Evolutionary conservation across 2,797 vertebrate genomes (phyloP), one percentile per base, ranked within the genome.

Genomic region (Gymnodraco acuticeps): DNA sequence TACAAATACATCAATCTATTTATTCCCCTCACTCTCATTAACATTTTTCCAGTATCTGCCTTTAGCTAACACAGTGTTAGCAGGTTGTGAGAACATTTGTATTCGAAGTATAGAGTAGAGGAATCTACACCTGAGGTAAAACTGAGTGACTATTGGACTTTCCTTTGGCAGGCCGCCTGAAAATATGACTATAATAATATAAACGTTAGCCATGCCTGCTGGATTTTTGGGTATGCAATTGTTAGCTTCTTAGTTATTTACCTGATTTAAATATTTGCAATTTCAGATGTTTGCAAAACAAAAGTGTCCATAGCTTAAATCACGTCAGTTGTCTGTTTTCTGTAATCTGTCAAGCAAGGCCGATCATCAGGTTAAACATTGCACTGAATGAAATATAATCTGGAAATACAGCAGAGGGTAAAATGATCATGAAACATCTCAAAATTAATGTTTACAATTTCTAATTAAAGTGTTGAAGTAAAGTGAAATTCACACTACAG

Each of bases 101-200:
- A 27, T 27, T 27, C 27, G 27, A 27, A 27, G 27, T 27, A 27
- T 27, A 27, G 10, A 48, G 5, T 78, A 42, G 31, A 52, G 38
- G 17, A 74, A 70, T 45, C 46, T 5, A 52, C 75, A 52, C 20
- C 13, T 38, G 31, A 0, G 1, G 52, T 33, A 12, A 42, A 20
- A 59, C 5, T 4, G 5, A 72, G 1, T 55, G 48, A 50, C 48
- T 23, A 9, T 31, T 64, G 5, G 19, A 55, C 23, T 56, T 67
- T 42, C 3, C 23, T 68, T 43, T 33, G 6, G 43, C 3, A 31
- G 27, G 13, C 45, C 6, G 3, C 48, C 45, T 69, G 13, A 2
- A 38, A 64, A 68, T 17, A 64, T 42, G 42, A 38, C 43, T 10
- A 70, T 42, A n/a, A 15, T 6, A 59, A 56, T 54, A n/a, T 7